Evolutionary conservation across 1,140 invertebrate genomes (phyloP), one percentile per base, ranked within the genome.

Genomic region (Pogonomyrmex barbatus): DNA sequence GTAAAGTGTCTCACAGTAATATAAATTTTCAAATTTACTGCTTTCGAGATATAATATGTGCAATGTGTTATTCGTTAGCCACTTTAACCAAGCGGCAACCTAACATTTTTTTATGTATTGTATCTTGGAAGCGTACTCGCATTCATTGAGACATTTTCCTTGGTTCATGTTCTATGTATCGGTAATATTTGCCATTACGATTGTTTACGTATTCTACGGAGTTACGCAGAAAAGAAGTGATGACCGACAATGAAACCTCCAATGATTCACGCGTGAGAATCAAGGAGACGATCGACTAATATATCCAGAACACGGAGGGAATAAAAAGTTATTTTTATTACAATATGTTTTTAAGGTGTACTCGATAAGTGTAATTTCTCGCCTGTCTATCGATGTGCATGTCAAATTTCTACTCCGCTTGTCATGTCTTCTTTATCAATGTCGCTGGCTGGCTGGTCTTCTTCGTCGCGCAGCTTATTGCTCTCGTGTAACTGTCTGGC

Each of bases 371-470:
- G 17, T 82, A 82, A 83, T 63, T 54, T 83, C 33, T 88, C 73
- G 62, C 47, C 52, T 78, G 30, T 83, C 67, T 85, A 39, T 89
- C 73, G 81, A 88, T 88, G 63, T 88, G 71, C 79, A 70, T 83
- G 45, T 68, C 63, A 50, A 81, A 39, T 42, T 54, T 54, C 36
- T 83, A 39, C 79, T 83, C 67, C 33, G 70, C 68, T 83, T 83
- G 12, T 17, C n/a, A n/a, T 83, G 33, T 75, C 79, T 75, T 83
- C 68, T 60, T 47, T 56, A 50, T 83, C 84, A 83, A 89, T 89
- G 88, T 89, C 71, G 73, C 62, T 89, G 83, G 30, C 75, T 89
- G 77, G 52, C 42, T 83, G 68, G 56, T 82, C 58, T 78, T 86
- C 82, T 81, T 54, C 62, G 30, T 71, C 75, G 54, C 70, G 54